Evolutionary conservation across 2,888 invertebrate species (phyloP).

Genomic region (Quadroppia sp.): DNA sequence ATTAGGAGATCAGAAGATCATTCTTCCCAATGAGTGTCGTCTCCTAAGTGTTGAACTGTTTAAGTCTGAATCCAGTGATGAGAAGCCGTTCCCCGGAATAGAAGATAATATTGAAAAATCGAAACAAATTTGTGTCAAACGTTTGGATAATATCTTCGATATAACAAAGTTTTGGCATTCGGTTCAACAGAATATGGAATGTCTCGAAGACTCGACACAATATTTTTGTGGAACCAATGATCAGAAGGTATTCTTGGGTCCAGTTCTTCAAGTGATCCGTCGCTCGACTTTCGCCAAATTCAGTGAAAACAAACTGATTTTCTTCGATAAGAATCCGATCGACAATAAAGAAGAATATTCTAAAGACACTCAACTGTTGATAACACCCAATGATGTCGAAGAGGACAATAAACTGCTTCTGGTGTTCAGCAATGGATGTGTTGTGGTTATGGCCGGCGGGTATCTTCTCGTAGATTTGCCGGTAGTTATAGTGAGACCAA

Average conservation of each 20-base stretch:
- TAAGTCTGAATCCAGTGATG: neutral
- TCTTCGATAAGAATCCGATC: neutral
- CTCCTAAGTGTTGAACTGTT: slow-evolving; percentile 54
- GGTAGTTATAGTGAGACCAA: neutral
- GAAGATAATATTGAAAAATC: slow-evolving; percentile 60
- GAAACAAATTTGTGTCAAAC: slow-evolving; percentile 41
- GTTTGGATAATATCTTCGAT: neutral
- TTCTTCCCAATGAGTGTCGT: slow-evolving; percentile 62
- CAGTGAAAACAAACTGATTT: neutral
- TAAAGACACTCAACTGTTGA: neutral
- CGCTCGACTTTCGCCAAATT: neutral
- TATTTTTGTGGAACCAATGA: neutral
- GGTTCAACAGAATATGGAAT: neutral
- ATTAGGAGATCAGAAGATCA: neutral
- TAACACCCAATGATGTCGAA: neutral
- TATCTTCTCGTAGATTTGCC: neutral
- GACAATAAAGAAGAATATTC: neutral
- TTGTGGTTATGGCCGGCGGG: neutral
- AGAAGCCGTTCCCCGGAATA: neutral
- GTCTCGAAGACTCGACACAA: neutral
- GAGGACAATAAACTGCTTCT: neutral
- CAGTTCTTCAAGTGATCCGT: neutral
- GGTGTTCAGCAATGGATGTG: neutral
- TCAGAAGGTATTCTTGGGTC: neutral
- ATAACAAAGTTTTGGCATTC: neutral